Base-by-base conservation (phyloP, 2,888 invertebrate species). In the Drosophila neoperkinsi region DNA sequence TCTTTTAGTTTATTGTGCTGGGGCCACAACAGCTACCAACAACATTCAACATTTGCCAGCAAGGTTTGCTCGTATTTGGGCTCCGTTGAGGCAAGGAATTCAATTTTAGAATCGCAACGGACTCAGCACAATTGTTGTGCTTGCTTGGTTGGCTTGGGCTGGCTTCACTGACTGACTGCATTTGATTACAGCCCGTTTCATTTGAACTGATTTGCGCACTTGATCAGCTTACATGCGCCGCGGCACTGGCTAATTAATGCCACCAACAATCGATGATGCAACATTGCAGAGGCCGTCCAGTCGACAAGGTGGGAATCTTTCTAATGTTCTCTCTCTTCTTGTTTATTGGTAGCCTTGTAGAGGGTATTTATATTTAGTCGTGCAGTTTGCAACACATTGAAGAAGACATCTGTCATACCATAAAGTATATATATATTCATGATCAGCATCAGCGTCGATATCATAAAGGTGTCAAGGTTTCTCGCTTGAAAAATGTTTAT, bases 1-100 rank as follows among this genome's bases (percentile, higher is more conserved):
- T 87, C 90, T 90, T 87, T 90, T 87, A 90, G 87, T 87, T 88
- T 89, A 89, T 86, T 77, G 89, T 89, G 77, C 71, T 68, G 84
- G 43, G 64, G 57, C 77, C 50, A 57, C 60, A 66, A 64, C 60
- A 66, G 77, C 87, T 67, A 52, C 70, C 70, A 83, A 83, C 86
- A 41, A 41, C 41, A 41, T 88, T 84, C 86, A 41, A 41, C 41
- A 41, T 88, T 84, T 78, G 70, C 74, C 71, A 57, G 65, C 59
- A 60, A 77, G 81, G 84, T 90, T 85, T 79, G 25, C 1, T 46
- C 46, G 82, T 90, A 74, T 90, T 84, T 84, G 85, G 85, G 73
- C 75, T 90, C 84, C 84, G 81, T 75, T 88, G 84, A 90, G 79
- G 87, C 87, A 87, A 74, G 71, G 90, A 87, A 87, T 87, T 87